Evolutionary conservation across 2,797 vertebrate species (phyloP), one percentile per base, ranked within the genome.

Genomic region (Oreochromis grahami): DNA sequence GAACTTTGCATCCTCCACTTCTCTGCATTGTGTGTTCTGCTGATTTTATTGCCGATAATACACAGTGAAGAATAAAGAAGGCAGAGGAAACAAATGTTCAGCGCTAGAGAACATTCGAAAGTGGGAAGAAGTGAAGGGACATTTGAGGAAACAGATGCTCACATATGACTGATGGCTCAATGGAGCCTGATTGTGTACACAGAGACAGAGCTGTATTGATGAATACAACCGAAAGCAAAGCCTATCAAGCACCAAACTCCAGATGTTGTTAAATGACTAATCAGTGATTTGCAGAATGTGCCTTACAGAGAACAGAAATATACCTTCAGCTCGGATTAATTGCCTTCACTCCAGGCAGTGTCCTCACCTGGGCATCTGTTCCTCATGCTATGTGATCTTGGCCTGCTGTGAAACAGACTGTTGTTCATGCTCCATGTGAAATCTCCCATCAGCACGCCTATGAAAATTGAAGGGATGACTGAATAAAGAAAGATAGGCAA

Each of bases 291-390:
- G 82, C 79, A 82, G 52, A 85, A 70, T 77, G 10, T 77, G 63
- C 65, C 76, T 83, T 6, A 24, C 51, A 81, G 77, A 19, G 2
- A 72, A 48, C 51, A 87, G 77, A 81, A 81, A 89, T 51, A 74
- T 65, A 86, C 10, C 74, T 70, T 87, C 41, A 55, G 76, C 84
- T 89, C 60, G 68, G 86, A 87, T 85, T 84, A 86, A 91, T 88
- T 84, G 55, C 76, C 83, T 80, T 68, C 70, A 41, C 80, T 84
- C 34, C 45, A 74, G 90, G 84, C 81, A 43, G 51, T 14, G 60
- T 78, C 80, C 84, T 89, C 87, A 92, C 92, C 91, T 91, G 85
- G 80, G 85, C 88, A 91, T 94, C 91, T 92, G 90, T 56, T 90
- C 84, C 29, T 90, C 41, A 38, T 72, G 86, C 83, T 80, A 72